Evolutionary conservation across 2,888 invertebrate species (phyloP), one percentile per base, ranked within the genome.

Genomic region (Embidobia sp.): DNA sequence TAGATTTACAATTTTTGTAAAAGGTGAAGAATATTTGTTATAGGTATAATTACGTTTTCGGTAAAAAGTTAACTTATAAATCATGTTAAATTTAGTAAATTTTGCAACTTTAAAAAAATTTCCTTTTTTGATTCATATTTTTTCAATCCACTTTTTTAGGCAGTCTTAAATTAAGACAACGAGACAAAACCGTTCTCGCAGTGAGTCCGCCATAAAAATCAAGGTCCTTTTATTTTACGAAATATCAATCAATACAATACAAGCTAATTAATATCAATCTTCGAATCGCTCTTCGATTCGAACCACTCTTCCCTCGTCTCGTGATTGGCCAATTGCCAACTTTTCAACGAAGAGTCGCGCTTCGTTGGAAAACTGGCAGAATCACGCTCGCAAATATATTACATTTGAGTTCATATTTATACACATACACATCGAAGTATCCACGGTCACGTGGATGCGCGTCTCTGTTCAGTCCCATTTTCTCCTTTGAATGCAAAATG

Each of bases 401-500:
- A 86, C 86, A 86, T 79, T 85, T 85, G 82, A 81, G 85, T 86
- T 85, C 84, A 86, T 85, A 86, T 86, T 85, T 85, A 86, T 85
- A 86, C 85, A 85, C 82, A 84, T 83, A 84, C 82, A 84, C 79
- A 83, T 78, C 75, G 77, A 79, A 70, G 77, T 79, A 53, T 72
- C 48, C 66, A 35, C 63, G 42, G 16, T 15, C n/a, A 0, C 31
- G 55, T 67, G 61, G 61, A 75, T 48, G 42, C 61, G 55, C 49
- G 55, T 67, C 53, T 63, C 48, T 59, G 61, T 67, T 78, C 78
- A 66, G 72, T 78, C 67, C 78, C 75, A 63, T 67, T 72, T 70
- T 72, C 72, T 77, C 67, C 73, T 51, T 61, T 75, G 55, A 57
- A 61, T 75, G 48, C 48, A 75, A 74, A 67, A 40, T 61, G 61